phyloP scores from a whole-genome alignment of 2,797 vertebrate species.

The Liasis olivaceus region DNA sequence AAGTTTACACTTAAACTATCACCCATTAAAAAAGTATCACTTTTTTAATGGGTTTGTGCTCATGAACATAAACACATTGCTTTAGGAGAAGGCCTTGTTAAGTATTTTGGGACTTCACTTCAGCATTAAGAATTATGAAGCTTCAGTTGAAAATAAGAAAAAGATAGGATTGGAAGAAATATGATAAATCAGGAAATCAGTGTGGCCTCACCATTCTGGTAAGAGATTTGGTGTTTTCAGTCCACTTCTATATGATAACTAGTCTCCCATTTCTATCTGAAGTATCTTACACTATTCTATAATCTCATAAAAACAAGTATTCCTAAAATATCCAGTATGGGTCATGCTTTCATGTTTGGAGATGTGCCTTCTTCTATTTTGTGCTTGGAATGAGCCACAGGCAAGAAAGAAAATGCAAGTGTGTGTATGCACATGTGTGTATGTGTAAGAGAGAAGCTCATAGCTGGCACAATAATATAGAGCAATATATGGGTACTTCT shows the following conservation, averaged over 20 bases:
- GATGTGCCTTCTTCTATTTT: constrained; percentile 37
- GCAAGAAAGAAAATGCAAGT: background rate
- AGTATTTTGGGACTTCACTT: background rate
- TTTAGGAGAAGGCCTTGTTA: background rate
- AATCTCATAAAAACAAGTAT: constrained; percentile 32
- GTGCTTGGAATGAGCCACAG: constrained; percentile 45
- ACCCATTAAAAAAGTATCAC: background rate
- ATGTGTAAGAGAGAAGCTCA: background rate
- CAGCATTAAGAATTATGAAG: background rate
- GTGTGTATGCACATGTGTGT: background rate
- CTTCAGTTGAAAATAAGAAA: background rate
- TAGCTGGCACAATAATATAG: constrained; percentile 19
- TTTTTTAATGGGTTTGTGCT: background rate
- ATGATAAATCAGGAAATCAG: background rate
- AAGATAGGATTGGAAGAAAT: background rate
- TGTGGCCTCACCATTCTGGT: background rate
- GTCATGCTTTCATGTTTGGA: constrained; percentile 22
- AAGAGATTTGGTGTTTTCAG: constrained; percentile 7
- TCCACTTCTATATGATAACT: background rate
- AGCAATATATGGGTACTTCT: constrained; percentile 54
- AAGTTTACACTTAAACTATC: background rate
- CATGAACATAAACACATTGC: background rate
- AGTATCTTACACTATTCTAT: background rate
- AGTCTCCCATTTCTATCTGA: background rate
- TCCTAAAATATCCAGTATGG: constrained; percentile 43